phyloP scores from a whole-genome alignment of 2,113 vertebrate species.

The Nothobranchius kuhntae region DNA sequence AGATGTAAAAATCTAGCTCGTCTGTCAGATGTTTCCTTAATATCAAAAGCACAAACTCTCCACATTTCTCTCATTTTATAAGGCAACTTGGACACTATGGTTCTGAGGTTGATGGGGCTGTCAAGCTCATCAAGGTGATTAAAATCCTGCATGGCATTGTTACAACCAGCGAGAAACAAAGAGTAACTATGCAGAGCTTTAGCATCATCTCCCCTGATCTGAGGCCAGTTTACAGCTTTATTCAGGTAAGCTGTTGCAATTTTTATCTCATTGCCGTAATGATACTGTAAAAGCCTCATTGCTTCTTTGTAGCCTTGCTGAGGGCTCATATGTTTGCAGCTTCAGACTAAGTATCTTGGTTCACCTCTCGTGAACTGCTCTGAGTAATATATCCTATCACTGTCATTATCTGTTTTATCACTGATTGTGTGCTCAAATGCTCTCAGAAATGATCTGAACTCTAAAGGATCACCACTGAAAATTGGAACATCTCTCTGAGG shows the following conservation, averaged over 20 bases:
- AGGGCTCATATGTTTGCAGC: constrained; percentile 3
- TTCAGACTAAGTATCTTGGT: background rate
- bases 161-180: background rate
- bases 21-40: background rate
- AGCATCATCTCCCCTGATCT: background rate
- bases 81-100: background rate
- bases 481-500: background rate
- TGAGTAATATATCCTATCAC: constrained; percentile 4
- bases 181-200: background rate
- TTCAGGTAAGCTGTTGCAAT: background rate
- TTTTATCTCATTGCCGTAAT: background rate
- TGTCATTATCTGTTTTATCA: background rate
- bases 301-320: background rate
- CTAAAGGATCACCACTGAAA: too few relatives aligned
- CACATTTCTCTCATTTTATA: constrained; percentile 3
- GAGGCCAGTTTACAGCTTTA: background rate
- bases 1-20: constrained; percentile 9
- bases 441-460: background rate
- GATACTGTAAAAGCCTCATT: background rate
- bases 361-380: constrained; percentile 4
- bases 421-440: background rate
- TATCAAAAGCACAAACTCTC: constrained; percentile 1
- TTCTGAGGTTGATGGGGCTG: background rate
- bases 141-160: constrained; percentile 7
- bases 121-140: background rate